A percentile compares a stretch with the other conserved stretches of the same genome.
Evolutionary conservation across 2,113 vertebrate genomes (phyloP).

Genomic region (Callipepla squamata): DNA sequence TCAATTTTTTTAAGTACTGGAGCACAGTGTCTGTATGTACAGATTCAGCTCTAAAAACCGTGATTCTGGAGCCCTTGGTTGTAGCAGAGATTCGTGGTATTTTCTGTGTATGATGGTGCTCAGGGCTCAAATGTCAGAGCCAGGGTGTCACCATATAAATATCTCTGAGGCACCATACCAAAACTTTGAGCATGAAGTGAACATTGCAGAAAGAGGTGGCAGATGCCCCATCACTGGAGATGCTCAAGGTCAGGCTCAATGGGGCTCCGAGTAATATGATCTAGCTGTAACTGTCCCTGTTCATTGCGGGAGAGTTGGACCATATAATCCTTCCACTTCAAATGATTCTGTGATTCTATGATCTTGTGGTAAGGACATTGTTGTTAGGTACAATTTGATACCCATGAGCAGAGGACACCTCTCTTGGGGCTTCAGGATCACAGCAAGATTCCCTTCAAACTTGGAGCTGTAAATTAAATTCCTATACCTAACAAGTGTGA

Average conservation of each 20-base stretch:
- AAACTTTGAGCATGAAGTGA: background rate
- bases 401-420: accelerated
- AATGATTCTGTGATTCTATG: no score
- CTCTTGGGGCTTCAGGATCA: background rate
- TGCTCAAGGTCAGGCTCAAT: no score
- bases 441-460: accelerated
- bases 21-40: accelerated
- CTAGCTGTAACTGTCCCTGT: no score
- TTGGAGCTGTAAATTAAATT: background rate
- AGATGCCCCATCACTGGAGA: no score
- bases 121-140: accelerated
- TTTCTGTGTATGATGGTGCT: background rate
- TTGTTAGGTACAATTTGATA: background rate
- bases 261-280: no score
- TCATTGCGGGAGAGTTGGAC: no score
- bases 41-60: background rate
- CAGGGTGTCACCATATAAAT: background rate
- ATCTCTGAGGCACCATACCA: no score
- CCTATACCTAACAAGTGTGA: background rate
- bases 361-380: background rate
- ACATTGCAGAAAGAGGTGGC: no score
- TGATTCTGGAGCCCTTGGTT: accelerated
- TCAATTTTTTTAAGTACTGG: background rate
- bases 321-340: no score
- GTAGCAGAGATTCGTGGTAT: accelerated